These are phyloP conservation scores for Amblyteles armatorius DNA, from an alignment of 2,888 invertebrate species.

Conservation along the genomic window DNA sequence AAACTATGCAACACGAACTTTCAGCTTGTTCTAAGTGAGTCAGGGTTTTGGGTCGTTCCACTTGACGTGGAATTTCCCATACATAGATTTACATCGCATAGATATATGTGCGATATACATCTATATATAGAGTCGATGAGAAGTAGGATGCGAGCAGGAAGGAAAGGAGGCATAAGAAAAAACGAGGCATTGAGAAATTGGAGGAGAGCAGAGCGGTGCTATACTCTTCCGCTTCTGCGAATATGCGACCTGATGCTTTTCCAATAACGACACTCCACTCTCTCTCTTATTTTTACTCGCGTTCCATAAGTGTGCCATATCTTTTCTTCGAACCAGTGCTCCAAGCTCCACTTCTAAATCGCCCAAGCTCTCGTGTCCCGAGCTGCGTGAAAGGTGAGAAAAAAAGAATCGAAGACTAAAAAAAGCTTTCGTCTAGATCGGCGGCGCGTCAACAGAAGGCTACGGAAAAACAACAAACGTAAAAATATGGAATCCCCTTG, in stretches of 20 bases:
- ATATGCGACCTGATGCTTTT: conserved; percentile 68
- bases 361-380: background rate
- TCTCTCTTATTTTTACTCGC: conserved; percentile 10
- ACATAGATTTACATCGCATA: background rate
- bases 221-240: conserved; percentile 46
- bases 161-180: conserved; percentile 32
- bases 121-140: background rate
- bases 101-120: background rate
- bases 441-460: too few relatives aligned
- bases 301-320: conserved; percentile 22
- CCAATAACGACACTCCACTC: conserved; percentile 60
- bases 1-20: too few relatives aligned
- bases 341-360: conserved; percentile 1
- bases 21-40: too few relatives aligned
- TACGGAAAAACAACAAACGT: too few relatives aligned
- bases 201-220: conserved; percentile 41
- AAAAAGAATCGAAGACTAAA: conserved; percentile 14
- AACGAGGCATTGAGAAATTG: conserved; percentile 53
- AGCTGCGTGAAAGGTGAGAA: background rate
- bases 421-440: background rate
- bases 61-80: background rate
- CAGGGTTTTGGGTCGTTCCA: too few relatives aligned
- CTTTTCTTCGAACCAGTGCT: conserved; percentile 24
- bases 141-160: background rate
- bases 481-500: too few relatives aligned